Evolutionary conservation across 2,888 invertebrate species (phyloP), one percentile per base, ranked within the genome.

Genomic region (Parnassius mnemosyne): DNA sequence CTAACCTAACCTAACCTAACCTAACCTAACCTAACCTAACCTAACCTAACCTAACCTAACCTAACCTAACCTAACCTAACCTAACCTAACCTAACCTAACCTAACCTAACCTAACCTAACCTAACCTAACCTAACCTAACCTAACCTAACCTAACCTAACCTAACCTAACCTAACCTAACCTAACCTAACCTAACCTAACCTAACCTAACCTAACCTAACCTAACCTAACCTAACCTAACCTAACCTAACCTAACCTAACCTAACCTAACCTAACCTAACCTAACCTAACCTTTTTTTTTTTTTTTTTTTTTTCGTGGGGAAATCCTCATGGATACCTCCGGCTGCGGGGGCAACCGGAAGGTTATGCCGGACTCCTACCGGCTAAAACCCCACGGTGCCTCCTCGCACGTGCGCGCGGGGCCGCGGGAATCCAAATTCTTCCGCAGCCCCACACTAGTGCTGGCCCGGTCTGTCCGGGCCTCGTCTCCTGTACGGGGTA

Each of bases 91-190:
- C 65, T 65, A 65, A 65, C 65, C 65, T 62, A 65, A 65, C 65
- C 65, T 62, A 65, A 65, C 65, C 65, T 65, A 65, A 65, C 65
- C 63, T 65, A 65, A 65, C 65, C 65, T 65, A 65, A 65, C 65
- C 65, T 65, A 65, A 65, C 65, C 65, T 65, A 65, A 65, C 65
- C 62, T 60, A 65, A 65, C 65, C 65, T 65, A 65, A 65, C 65
- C 65, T 65, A 65, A 65, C 65, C 65, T 62, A 65, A 62, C 63
- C 65, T 65, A 65, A 65, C 65, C 65, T 59, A 65, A 60, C 65
- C 62, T 62, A 62, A 65, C 65, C 65, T 65, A 65, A 65, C 62
- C 65, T 65, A 65, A 65, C 64, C 64, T 64, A 64, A 64, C 64
- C 64, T 61, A 64, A 64, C 64, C 64, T 64, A 64, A 64, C 64